Base-by-base conservation (phyloP, 1,140 invertebrate genomes). In the Nylanderia fulva region DNA sequence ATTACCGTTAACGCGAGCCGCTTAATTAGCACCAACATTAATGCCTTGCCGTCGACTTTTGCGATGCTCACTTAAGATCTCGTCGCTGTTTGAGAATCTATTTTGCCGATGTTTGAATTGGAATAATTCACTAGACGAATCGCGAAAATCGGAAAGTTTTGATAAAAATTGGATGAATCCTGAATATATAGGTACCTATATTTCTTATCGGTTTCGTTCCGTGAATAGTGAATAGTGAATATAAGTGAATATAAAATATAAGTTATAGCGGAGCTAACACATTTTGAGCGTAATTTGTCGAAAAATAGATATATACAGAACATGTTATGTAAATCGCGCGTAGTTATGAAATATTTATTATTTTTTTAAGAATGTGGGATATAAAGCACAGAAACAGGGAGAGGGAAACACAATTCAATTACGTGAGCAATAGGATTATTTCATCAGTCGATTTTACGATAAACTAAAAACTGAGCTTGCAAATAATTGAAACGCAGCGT, bases 1-100 rank as follows among this genome's bases (percentile, higher is more conserved):
- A 92, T 92, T 92, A 92, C 88, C 91, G 91, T 92, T 92, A 92
- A 92, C 91, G 88, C 84, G 87, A 91, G 85, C 90, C 88, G 90
- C 86, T 91, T 91, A 92, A 92, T 92, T 92, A 92, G 89, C 88
- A 86, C 84, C 86, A 87, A 88, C 85, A 79, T 91, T 92, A 91
- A 92, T 86, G 82, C 85, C 74, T 90, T 88, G 74, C 39, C 36
- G 45, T 54, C 15, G 48, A 60, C n/a, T 52, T 8, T 36, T n/a
- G 29, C 18, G 48, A 24, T 15, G 39, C 5, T 18, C 33, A 18
- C 39, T 71, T 36, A n/a, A n/a, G n/a, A n/a, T n/a, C n/a, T n/a
- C n/a, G n/a, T n/a, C n/a, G n/a, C n/a, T n/a, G n/a, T n/a, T n/a
- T n/a, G n/a, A n/a, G n/a, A n/a, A n/a, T n/a, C n/a, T n/a, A n/a